These are phyloP conservation scores for Falcaria lacertinaria DNA, from an alignment of 2,888 invertebrate species.

Conservation along the genomic window DNA sequence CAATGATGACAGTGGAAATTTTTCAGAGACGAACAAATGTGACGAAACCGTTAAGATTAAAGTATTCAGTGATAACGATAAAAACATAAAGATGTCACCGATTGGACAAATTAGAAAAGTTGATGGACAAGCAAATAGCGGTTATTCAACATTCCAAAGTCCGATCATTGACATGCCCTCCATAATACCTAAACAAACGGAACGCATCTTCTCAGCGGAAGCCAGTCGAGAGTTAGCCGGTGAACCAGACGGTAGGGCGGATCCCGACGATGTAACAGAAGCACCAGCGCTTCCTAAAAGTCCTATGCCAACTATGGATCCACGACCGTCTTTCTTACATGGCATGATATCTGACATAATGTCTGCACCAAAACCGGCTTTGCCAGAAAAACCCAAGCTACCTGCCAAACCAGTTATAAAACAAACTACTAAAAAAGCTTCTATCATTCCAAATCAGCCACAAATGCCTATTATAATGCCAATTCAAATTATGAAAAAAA, in stretches of 20 bases:
- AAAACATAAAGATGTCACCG: conserved; percentile 66
- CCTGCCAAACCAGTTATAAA: conserved; percentile 80
- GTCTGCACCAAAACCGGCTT: conserved; percentile 76
- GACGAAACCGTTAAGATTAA: conserved; percentile 76
- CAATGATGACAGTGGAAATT: conserved; percentile 77
- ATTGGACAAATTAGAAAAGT: conserved; percentile 65
- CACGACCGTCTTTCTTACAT: conserved; percentile 86
- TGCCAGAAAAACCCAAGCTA: conserved; percentile 85
- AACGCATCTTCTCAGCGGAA: conserved; percentile 71
- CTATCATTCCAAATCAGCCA: conserved; percentile 56
- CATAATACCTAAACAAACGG: conserved; percentile 64
- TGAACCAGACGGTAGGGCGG: conserved; percentile 92
- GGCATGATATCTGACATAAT: conserved; percentile 77
- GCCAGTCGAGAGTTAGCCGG: conserved; percentile 89
- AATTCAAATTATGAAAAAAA: conserved; percentile 55
- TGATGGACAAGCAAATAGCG: conserved; percentile 64
- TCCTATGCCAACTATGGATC: conserved; percentile 81
- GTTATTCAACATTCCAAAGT: conserved; percentile 72
- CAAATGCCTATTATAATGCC: conserved; percentile 56
- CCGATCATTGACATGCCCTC: conserved; percentile 72
- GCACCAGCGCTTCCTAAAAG: conserved; percentile 85
- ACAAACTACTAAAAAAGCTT: conserved; percentile 61
- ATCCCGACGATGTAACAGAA: conserved; percentile 85
- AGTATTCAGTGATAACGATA: conserved; percentile 68
- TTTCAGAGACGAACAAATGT: conserved; percentile 68